Base-by-base conservation (phyloP, 2,797 vertebrate species). In the Pygocentrus nattereri region DNA sequence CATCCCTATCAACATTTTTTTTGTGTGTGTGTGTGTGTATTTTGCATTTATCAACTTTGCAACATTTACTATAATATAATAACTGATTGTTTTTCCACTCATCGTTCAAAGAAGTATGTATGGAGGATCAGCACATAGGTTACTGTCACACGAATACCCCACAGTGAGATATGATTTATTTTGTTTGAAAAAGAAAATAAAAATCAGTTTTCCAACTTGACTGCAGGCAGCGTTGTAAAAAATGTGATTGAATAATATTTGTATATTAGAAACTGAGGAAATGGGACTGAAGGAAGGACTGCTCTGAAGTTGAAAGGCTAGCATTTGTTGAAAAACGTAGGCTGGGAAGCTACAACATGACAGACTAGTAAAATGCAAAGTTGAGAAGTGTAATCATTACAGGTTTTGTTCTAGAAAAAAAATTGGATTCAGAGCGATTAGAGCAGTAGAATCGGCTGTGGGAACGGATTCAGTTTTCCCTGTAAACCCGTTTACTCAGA, bases 151-250 rank as follows among this genome's bases (percentile, higher is more conserved):
- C 21, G 54, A 3, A 34, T 38, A 62, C 68, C 64, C 77, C 34
- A 69, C 44, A 77, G 49, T 64, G 58, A 75, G 38, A 44, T 31
- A 19, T 16, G 47, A 68, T 76, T 76, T 80, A 12, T 80, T 61
- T 69, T 52, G 50, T 82, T 72, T 52, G 30, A 74, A 31, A 27
- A 70, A 61, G 65, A n/a, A n/a, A n/a, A n/a, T n/a, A n/a, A n/a
- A n/a, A n/a, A 34, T 34, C 2, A 34, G 6, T 34, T 82, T 80
- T 78, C 75, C 49, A 56, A 59, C 65, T 80, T 76, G 90, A 93
- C 87, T 92, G 89, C 87, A 92, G 90, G 91, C 92, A 92, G 94
- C 89, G 77, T 92, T 88, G 74, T 91, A 88, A 90, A 90, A 78
- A 72, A 34, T 44, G 72, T 69, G 65, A 65, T 27, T 80, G 50